Evolutionary conservation across 2,797 vertebrate genomes (phyloP), one percentile per base, ranked within the genome.

Genomic region (Kryptolebias ocellatus): DNA sequence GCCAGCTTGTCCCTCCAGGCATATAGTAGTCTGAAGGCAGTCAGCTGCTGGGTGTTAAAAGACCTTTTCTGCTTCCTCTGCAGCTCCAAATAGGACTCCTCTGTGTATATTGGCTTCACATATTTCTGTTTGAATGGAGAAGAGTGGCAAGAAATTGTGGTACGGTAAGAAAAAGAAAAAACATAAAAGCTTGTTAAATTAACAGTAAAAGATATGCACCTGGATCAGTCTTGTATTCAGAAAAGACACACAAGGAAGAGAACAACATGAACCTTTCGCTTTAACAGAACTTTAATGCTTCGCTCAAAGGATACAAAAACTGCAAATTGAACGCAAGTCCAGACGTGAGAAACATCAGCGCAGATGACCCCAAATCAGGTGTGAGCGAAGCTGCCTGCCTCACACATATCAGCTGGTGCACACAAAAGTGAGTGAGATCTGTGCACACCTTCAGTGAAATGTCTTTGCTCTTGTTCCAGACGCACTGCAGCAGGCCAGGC

Each of bases 1-100:
- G 96, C 95, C 39, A 96, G 90, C 84, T 95, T 96, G 86, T 99
- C 97, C 85, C 97, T 95, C 98, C 98, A 99, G 34, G 94, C 92
- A 45, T 95, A 98, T 18, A 99, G 91, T 65, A 98, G 87, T 83
- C 95, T 95, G 68, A 98, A 97, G 60, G 97, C 97, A 0, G 95
- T 77, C 53, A 98, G 86, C 90, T 99, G 97, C 92, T 98, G 97
- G 0, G 95, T 95, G 90, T 98, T 96, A 51, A 98, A 96, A 61
- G 94, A 94, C 77, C 87, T 97, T 78, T 98, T 99, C 86, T 98
- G 97, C 88, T 94, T 98, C 68, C 92, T 94, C 74, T 96, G 96
- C 46, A 98, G 90, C 64, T 99, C 96, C 66, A 96, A 88, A 89
- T 98, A 98, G 0, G 96, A 97, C 71, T 98, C 95, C 52, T 99